Base-by-base conservation (phyloP, 2,888 invertebrate species). In the Calephelis perditalis region DNA sequence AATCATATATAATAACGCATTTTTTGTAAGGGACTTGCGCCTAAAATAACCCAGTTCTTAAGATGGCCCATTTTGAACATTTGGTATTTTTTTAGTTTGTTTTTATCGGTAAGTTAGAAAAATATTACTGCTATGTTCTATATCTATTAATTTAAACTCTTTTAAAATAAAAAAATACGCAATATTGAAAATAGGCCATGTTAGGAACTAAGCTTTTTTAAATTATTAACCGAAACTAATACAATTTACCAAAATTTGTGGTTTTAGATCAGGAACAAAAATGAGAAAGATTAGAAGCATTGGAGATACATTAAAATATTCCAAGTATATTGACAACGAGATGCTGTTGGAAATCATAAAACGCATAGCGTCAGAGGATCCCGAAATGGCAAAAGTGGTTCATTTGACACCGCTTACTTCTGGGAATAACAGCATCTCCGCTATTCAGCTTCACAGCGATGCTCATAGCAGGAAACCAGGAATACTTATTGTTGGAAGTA, bases 401-500 rank as follows among this genome's bases (percentile, higher is more conserved):
- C 63, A 69, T 26, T 70, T 90, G 11, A 63, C 67, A 2, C 86
- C 86, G 0, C 61, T 26, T 0, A 87, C 88, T 3, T 63, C 67
- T n/a, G 72, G 75, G 59, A 89, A 89, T 60, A 75, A 81, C 2
- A 79, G 73, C 45, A 73, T 90, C 9, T 40, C 84, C 26, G 82
- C 87, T 7, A 62, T 90, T n/a, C 84, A 88, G 65, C 70, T 90
- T 44, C 80, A 76, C 7, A 89, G 87, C 65, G 90, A 90, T 58
- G 75, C 65, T 36, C 74, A 76, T 36, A 82, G 77, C 63, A 81
- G 70, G 52, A 90, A 90, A 65, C 89, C 88, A 37, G 90, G 90
- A 15, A 86, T 90, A 66, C 78, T 89, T 9, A 71, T 90, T 10
- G 70, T 89, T 63, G 89, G 83, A 73, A 84, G 89, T 86, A 68